Evolutionary conservation across 2,113 vertebrate genomes (phyloP), one percentile per base, ranked within the genome.

Genomic region (Hemichromis elongatus): DNA sequence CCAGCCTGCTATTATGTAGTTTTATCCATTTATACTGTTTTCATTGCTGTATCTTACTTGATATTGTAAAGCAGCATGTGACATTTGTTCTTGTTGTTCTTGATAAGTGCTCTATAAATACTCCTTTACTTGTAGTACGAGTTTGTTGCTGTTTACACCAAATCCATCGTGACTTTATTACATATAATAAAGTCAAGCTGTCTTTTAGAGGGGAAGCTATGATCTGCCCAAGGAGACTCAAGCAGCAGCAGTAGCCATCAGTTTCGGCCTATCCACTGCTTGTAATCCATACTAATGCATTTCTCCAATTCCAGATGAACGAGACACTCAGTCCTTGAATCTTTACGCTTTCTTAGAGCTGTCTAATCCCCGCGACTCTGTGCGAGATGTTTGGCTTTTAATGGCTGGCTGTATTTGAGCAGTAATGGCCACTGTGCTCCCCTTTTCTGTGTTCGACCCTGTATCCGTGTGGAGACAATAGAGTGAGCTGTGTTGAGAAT

Each of bases 251-350:
- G 78, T 24, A 33, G 37, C 73, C 42, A 47, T 91, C 85, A 84
- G 37, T 93, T 87, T 52, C 6, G 12, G 21, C 47, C 82, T 66
- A 53, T 79, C 80, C 59, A 9, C 75, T n/a, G 21, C 84, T 81
- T 26, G 28, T 83, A 75, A 86, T 90, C 88, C 83, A 88, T 85
- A 83, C 77, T 77, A 83, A 90, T 88, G 26, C 53, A 35, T 84
- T 89, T 89, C 56, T 61, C 84, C 75, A 81, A 61, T 80, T 89
- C 83, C 42, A 84, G 45, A 47, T 30, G 6, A 80, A 45, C 14
- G 3, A n/a, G 55, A 77, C 77, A 2, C 35, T 61, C 53, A 80
- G 40, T 77, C 87, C 33, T 83, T 42, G 35, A 56, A 53, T 81
- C 63, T 83, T 83, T 84, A 80, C 40, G 56, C 28, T 82, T 83